phyloP scores from a whole-genome alignment of 2,797 vertebrate species.

The Lutjanus campechanus region DNA sequence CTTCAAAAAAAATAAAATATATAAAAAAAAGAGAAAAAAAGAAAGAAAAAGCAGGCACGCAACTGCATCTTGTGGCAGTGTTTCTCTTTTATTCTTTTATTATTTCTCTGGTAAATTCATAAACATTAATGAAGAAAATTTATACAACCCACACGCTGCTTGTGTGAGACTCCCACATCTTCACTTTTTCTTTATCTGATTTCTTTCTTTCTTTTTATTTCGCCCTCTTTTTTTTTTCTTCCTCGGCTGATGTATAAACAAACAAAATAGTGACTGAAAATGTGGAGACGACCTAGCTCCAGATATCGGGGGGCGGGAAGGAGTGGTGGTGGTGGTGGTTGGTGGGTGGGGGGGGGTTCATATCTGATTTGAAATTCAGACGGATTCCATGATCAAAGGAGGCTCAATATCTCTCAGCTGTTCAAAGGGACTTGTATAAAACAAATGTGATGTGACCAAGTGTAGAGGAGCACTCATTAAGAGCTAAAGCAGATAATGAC shows the following conservation, averaged over 20 bases:
- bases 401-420: conserved; percentile 94
- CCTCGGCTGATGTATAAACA: conserved; percentile 83
- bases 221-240: conserved; percentile 24
- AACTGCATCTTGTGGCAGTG: conserved; percentile 89
- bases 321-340: conserved; percentile 8
- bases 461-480: conserved; percentile 97
- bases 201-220: conserved; percentile 71
- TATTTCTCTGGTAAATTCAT: conserved; percentile 91
- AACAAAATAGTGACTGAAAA: conserved; percentile 85
- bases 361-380: conserved; percentile 95
- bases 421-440: conserved; percentile 96
- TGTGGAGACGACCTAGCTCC: conserved; percentile 75
- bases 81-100: conserved; percentile 80
- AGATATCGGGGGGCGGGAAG: conserved; percentile 38
- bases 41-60: conserved; percentile 49
- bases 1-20: conserved; percentile 87
- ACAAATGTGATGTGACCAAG: conserved; percentile 97
- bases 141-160: conserved; percentile 78
- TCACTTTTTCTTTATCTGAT: conserved; percentile 64
- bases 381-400: conserved; percentile 96
- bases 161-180: conserved; percentile 66
- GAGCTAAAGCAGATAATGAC: conserved; percentile 92
- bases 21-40: not conserved
- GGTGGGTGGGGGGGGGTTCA: conserved; percentile 72
- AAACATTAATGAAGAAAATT: conserved; percentile 95